phyloP scores from a whole-genome alignment of 2,797 vertebrate species.

The Poeciliopsis turneri region DNA sequence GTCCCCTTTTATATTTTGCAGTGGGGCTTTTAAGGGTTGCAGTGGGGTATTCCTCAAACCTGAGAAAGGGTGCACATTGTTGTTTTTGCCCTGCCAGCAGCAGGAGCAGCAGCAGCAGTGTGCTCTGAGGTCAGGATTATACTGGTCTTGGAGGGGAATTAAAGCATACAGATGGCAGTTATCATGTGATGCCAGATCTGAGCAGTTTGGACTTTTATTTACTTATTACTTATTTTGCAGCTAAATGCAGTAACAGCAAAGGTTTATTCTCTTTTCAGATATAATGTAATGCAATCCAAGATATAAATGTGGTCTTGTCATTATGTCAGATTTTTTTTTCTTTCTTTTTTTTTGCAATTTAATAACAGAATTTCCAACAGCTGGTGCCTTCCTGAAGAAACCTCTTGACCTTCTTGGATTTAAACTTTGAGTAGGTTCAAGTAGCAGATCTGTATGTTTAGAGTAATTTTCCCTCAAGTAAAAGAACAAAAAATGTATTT shows the following conservation, averaged over 20 bases:
- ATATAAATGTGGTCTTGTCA: background rate
- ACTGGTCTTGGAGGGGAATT: slow-evolving; percentile 65
- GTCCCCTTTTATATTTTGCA: background rate
- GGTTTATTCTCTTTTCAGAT: background rate
- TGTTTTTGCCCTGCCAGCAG: slow-evolving; percentile 53
- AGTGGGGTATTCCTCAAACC: slow-evolving; percentile 3
- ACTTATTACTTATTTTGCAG: slow-evolving; percentile 5
- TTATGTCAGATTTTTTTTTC: background rate
- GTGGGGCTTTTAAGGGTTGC: slow-evolving; percentile 15
- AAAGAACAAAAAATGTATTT: no score
- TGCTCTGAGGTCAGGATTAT: slow-evolving; percentile 67
- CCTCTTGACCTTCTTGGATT: background rate
- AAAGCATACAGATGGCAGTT: slow-evolving; percentile 73
- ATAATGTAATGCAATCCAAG: background rate
- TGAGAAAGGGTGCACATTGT: slow-evolving; percentile 14
- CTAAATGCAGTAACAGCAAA: background rate
- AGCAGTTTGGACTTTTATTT: slow-evolving; percentile 33
- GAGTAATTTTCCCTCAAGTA: background rate
- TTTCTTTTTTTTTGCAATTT: background rate
- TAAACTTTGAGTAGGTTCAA: background rate
- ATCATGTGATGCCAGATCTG: slow-evolving; percentile 70
- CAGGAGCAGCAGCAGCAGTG: slow-evolving; percentile 7
- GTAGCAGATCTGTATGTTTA: background rate
- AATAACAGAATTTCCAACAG: background rate
- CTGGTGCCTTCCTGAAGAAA: background rate